These are phyloP conservation scores for Andrena marginata DNA, from an alignment of 2,888 invertebrate species.

Conservation along the genomic window DNA sequence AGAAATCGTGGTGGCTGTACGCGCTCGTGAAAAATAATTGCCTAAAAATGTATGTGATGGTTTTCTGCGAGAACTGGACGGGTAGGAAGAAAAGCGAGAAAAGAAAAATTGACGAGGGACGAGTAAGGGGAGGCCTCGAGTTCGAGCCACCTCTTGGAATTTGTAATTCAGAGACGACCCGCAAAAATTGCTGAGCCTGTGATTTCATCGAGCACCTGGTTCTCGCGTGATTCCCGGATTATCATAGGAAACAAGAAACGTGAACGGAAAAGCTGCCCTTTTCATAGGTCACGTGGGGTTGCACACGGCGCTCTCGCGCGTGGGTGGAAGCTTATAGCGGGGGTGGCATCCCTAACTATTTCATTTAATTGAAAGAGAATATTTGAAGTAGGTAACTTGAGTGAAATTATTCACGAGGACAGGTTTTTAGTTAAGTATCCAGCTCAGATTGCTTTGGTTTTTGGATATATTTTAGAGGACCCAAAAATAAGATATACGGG, in stretches of 20 bases:
- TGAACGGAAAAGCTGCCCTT: neutral
- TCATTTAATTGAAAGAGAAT: no score
- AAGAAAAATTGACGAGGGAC: neutral
- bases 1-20: no score
- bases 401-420: no score
- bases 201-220: conserved; percentile 20
- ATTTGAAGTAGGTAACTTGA: no score
- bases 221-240: conserved; percentile 25
- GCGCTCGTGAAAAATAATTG: neutral
- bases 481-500: no score
- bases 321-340: no score
- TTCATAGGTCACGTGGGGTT: neutral
- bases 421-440: no score
- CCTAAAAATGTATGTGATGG: no score
- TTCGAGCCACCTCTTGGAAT: conserved; percentile 43
- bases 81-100: no score
- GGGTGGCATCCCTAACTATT: no score
- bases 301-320: neutral
- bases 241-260: conserved; percentile 30
- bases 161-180: conserved; percentile 42
- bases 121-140: conserved; percentile 15
- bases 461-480: no score
- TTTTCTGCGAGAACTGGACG: neutral
- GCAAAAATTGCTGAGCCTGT: conserved; percentile 40
- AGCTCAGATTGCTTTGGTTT: no score